Base-by-base conservation (phyloP, 1,140 invertebrate species). In the Zaprionus tsacasi region DNA sequence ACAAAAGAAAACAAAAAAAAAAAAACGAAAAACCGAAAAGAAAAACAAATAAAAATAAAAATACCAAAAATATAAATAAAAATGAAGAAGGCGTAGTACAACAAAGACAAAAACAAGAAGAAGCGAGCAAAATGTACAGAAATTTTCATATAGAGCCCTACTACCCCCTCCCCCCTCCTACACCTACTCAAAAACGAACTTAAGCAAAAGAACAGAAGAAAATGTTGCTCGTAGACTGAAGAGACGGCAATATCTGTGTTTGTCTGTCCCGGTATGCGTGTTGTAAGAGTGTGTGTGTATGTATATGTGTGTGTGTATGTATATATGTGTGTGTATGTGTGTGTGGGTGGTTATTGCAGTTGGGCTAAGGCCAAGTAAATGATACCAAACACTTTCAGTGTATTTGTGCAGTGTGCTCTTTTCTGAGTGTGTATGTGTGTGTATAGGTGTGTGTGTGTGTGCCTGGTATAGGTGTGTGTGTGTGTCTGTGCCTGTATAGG, bases 341-440 rank as follows among this genome's bases (percentile, higher is more conserved):
- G 68, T 40, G 59, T 54, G 64, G 33, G 70, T 30, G 59, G 40
- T 12, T 61, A 70, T 68, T 79, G 77, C 77, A 79, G 55, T 77
- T 76, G 68, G 73, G 54, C 38, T 76, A 67, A 27, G 68, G 59
- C 74, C 75, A 75, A 70, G 79, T 70, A 88, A 88, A 80, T 80
- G 77, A 87, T 89, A 70, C 68, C 77, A 65, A 70, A 80, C 77
- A 58, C 82, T 83, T 70, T 70, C 54, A 50, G 57, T 69, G 67
- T 82, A 82, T 76, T 70, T 52, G 58, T 68, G 73, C 69, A 76
- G 27, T 65, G 68, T 69, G 70, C 60, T 70, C 59, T 56, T 70
- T 40, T 56, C 58, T 35, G 15, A 7, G 65, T 33, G 27, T 59
- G 10, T 45, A 13, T 67, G 33, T 63, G 27, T 27, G 35, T 67